A percentile compares a stretch with the other conserved stretches of the same genome.
These are phyloP conservation scores for Centropus bengalensis DNA, from an alignment of 2,113 vertebrate genomes.

Conservation along the genomic window DNA sequence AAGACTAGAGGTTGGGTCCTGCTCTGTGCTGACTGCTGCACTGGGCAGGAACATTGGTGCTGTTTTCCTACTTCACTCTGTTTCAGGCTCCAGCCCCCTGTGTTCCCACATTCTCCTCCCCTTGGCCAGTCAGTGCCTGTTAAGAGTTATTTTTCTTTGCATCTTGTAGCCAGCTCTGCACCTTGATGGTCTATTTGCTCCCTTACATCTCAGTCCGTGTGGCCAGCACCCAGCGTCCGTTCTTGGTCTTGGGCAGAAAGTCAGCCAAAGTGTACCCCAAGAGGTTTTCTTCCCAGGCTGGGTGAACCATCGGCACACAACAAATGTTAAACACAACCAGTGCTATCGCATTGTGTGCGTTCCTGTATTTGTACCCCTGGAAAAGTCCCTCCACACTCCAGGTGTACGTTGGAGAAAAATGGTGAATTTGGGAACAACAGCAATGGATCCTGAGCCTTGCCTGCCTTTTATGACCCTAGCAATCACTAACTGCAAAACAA, in stretches of 20 bases:
- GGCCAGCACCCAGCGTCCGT: background rate
- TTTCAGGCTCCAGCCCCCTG: background rate
- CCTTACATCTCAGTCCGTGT: accelerated
- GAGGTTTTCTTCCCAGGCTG: background rate
- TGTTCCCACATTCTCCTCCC: background rate
- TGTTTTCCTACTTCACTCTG: background rate
- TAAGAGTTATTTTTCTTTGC: background rate
- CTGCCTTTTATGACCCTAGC: background rate
- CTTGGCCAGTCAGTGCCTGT: accelerated
- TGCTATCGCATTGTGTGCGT: background rate
- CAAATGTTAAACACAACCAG: background rate
- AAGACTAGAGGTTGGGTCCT: accelerated
- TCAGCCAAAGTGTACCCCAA: background rate
- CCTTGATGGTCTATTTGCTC: background rate
- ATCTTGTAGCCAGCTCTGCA: background rate
- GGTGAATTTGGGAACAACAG: background rate
- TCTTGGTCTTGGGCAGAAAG: background rate
- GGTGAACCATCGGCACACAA: too few relatives aligned
- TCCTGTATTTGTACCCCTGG: background rate
- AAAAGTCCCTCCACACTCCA: background rate
- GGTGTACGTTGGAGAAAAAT: background rate
- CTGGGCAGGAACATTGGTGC: accelerated
- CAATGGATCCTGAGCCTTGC: background rate
- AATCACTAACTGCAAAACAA: background rate
- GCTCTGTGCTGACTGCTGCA: accelerated